phyloP scores from a whole-genome alignment of 2,113 vertebrate genomes.

The Nothobranchius furzeri region DNA sequence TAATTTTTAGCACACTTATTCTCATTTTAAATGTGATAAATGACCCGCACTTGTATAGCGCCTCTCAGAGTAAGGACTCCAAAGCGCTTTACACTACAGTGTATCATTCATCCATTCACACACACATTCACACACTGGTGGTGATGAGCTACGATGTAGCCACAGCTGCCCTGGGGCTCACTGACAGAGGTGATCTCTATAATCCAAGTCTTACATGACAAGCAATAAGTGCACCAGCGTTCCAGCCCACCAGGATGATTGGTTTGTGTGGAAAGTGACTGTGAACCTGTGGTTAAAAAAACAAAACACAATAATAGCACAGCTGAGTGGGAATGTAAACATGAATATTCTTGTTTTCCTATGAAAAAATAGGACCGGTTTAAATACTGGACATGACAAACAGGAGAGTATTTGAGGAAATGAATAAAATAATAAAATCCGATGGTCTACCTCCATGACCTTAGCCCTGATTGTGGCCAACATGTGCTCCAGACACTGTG shows the following conservation, averaged over 20 bases:
- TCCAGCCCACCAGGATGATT: slow-evolving; percentile 95
- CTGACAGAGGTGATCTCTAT: background rate
- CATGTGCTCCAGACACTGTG: slow-evolving; percentile 97
- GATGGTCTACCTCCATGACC: slow-evolving; percentile 86
- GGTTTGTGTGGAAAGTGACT: slow-evolving; percentile 96
- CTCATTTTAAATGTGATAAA: slow-evolving; percentile 55
- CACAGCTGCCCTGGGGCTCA: too few relatives aligned
- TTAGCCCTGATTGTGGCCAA: slow-evolving; percentile 88
- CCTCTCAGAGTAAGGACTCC: too few relatives aligned
- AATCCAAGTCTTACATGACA: slow-evolving; percentile 87
- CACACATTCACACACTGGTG: too few relatives aligned
- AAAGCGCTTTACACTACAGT: too few relatives aligned
- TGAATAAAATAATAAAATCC: background rate
- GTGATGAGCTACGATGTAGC: too few relatives aligned
- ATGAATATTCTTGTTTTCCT: background rate
- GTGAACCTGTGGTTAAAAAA: slow-evolving; percentile 83
- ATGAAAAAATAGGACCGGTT: background rate
- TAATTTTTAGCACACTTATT: background rate
- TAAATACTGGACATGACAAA: background rate
- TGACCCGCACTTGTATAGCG: too few relatives aligned
- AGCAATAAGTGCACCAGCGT: slow-evolving; percentile 91
- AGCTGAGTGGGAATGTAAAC: background rate
- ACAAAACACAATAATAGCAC: slow-evolving; percentile 16
- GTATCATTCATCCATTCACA: slow-evolving; percentile 43
- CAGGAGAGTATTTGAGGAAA: too few relatives aligned